Evolutionary conservation across 2,113 vertebrate genomes (phyloP).

Genomic region (Axis porcinus): DNA sequence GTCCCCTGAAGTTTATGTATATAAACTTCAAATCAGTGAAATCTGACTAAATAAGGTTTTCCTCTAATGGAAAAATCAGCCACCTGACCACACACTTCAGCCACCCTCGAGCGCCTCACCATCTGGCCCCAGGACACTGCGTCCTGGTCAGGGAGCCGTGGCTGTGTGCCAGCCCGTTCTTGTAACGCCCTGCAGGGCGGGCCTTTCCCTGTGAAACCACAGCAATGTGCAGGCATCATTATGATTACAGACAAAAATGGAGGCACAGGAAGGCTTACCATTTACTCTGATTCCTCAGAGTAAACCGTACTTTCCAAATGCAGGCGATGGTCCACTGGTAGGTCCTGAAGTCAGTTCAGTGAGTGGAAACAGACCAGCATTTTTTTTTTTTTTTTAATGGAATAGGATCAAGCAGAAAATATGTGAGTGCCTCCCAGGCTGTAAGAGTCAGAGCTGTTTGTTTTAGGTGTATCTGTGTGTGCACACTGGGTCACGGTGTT

Average conservation of each 20-base stretch:
- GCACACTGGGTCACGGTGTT: not conserved
- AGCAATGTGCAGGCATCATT: not conserved
- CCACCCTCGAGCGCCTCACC: fast-evolving
- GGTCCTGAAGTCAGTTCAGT: not conserved
- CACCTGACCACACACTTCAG: not conserved
- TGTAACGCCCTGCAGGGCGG: fast-evolving
- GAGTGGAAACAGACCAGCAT: not conserved
- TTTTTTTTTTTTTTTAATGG: not conserved
- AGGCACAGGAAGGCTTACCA: not conserved
- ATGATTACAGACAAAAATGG: not conserved
- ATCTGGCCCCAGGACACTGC: not conserved
- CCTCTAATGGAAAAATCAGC: not conserved
- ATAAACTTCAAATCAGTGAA: not conserved
- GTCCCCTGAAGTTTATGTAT: not conserved
- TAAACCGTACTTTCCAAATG: not conserved
- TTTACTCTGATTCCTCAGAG: not conserved
- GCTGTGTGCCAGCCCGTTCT: not conserved
- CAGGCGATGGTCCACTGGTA: not conserved
- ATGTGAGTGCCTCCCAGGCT: not conserved
- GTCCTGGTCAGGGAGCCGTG: not conserved
- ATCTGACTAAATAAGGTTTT: not conserved
- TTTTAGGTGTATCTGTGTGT: not conserved
- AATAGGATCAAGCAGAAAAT: not conserved
- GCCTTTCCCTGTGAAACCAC: fast-evolving
- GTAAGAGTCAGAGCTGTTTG: not conserved